Evolutionary conservation across 2,113 vertebrate species (phyloP).

Genomic region (Cochlearius cochlearius): DNA sequence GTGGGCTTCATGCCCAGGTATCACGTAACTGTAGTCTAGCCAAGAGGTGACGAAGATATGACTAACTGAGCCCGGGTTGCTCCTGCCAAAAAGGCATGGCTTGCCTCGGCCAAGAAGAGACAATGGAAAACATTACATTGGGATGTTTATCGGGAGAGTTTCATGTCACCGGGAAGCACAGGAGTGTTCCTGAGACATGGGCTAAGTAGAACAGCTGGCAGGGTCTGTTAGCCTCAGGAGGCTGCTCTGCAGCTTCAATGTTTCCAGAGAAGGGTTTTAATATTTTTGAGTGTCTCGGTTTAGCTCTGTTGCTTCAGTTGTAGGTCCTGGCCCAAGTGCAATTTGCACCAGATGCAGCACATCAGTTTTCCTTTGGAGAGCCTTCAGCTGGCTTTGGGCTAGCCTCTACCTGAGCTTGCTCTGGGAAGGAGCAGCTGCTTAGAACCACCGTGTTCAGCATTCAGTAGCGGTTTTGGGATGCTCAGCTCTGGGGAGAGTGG

Average conservation of each 20-base stretch:
- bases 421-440: background rate
- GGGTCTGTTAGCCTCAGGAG: background rate
- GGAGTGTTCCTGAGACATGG: background rate
- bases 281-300: background rate
- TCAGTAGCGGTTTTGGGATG: background rate
- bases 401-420: background rate
- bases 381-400: background rate
- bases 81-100: conserved; percentile 1
- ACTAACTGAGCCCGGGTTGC: background rate
- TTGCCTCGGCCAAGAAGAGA: background rate
- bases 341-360: background rate
- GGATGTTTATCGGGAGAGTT: background rate
- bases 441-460: background rate
- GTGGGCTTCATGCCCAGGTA: conserved; percentile 41
- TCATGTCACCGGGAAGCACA: background rate
- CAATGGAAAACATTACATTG: background rate
- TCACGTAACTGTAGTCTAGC: conserved; percentile 5
- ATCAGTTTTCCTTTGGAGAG: background rate
- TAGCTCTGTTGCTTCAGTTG: background rate
- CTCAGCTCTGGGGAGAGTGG: background rate
- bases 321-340: background rate
- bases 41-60: conserved; percentile 31
- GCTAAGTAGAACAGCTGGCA: background rate
- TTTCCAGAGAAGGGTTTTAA: background rate
- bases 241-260: background rate